phyloP scores from a whole-genome alignment of 2,888 invertebrate species.

The Andrena bucephala region DNA sequence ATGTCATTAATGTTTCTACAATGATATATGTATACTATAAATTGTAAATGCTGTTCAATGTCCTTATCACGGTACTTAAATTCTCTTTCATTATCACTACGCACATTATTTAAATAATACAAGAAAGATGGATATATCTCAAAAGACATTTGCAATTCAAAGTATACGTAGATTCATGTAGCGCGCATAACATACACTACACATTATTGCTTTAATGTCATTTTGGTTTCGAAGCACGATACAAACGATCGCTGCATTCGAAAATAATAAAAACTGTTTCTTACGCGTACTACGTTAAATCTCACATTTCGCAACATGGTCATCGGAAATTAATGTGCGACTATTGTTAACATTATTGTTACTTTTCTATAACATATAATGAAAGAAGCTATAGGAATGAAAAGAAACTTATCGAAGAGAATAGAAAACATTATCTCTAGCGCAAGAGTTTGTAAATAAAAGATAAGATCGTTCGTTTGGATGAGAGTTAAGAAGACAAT shows the following conservation, averaged over 20 bases:
- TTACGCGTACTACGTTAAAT: conserved; percentile 28
- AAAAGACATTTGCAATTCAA: conserved; percentile 27
- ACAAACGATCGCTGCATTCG: conserved; percentile 19
- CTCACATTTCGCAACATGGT: conserved; percentile 34
- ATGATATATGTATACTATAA: conserved; percentile 37
- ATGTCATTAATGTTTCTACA: conserved; percentile 31
- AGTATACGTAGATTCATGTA: conserved; percentile 32
- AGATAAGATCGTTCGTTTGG: not conserved
- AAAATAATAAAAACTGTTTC: conserved; percentile 28
- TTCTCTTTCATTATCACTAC: conserved; percentile 4
- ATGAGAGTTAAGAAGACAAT: not conserved
- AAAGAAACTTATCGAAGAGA: conserved; percentile 21
- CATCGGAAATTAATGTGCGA: conserved; percentile 30
- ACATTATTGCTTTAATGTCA: conserved; percentile 36
- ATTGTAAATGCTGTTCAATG: conserved; percentile 13
- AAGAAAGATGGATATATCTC: not conserved
- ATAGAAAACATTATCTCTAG: conserved; percentile 13
- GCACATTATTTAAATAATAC: conserved; percentile 3
- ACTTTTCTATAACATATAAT: conserved; percentile 24
- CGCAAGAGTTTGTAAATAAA: conserved; percentile 21
- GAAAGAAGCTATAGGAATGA: conserved; percentile 28
- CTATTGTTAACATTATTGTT: conserved; percentile 34
- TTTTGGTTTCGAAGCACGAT: conserved; percentile 47
- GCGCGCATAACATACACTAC: conserved; percentile 25
- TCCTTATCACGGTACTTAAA: conserved; percentile 9